Evolutionary conservation across 2,113 vertebrate genomes (phyloP).

Genomic region (Salvelinus alpinus): DNA sequence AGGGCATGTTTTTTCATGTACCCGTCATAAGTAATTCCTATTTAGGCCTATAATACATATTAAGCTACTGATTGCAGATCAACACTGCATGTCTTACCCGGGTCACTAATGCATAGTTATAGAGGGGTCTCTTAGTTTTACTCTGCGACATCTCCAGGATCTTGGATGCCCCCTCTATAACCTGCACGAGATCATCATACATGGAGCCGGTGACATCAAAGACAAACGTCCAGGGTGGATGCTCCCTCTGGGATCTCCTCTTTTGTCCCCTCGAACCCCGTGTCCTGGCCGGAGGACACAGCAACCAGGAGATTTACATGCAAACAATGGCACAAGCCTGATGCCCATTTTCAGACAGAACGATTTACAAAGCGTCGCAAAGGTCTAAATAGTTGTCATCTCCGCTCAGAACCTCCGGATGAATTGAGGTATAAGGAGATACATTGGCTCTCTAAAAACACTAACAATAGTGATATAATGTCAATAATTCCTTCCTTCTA

Average conservation of each 20-base stretch:
- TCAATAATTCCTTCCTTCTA: not conserved
- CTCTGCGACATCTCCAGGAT: conserved; percentile 95
- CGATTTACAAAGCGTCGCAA: conserved; percentile 19
- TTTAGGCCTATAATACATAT: too few relatives aligned
- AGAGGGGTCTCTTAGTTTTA: conserved; percentile 88
- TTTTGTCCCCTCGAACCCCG: conserved; percentile 38
- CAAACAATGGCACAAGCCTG: conserved; percentile 43
- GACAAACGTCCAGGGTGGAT: conserved; percentile 94
- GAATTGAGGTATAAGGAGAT: conserved; percentile 26
- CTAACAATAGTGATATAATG: not conserved
- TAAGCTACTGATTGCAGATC: too few relatives aligned
- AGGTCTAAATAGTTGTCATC: conserved; percentile 4
- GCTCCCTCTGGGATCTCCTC: conserved; percentile 88
- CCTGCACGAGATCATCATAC: conserved; percentile 97
- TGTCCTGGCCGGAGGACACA: conserved; percentile 69
- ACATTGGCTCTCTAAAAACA: conserved; percentile 53
- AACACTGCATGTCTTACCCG: conserved; percentile 77
- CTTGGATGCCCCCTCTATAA: conserved; percentile 97
- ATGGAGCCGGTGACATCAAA: conserved; percentile 99
- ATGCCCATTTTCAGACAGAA: conserved; percentile 60
- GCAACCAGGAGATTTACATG: conserved; percentile 59
- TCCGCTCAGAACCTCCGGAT: conserved; percentile 31
- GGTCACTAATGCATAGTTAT: conserved; percentile 95
- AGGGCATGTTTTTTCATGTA: too few relatives aligned
- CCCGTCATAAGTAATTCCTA: too few relatives aligned